Conservation (phyloP, 2,888 invertebrate genomes). For the Junonia oenone region DNA sequence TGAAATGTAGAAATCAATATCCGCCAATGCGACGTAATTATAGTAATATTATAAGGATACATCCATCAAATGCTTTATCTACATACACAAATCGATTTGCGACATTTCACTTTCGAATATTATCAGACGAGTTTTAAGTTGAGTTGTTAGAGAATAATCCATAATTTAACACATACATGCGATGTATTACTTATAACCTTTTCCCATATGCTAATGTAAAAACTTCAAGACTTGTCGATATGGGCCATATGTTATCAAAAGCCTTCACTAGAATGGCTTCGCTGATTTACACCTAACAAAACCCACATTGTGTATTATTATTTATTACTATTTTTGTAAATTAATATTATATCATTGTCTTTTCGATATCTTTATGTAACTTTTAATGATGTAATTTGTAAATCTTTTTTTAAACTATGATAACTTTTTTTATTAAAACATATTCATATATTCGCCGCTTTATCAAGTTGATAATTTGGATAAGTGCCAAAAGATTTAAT, state of each 20-base stretch:
- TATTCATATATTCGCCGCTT: too few species aligned
- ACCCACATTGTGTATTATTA: too few species aligned
- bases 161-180: neutral
- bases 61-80: neutral
- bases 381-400: too few species aligned
- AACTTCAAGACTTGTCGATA: conserved; percentile 3
- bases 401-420: too few species aligned
- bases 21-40: neutral
- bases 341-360: too few species aligned
- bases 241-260: conserved; percentile 15
- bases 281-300: too few species aligned
- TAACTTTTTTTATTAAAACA: too few species aligned
- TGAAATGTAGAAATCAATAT: too few species aligned
- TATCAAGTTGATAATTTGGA: too few species aligned
- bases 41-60: neutral
- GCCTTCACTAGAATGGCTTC: conserved; percentile 1
- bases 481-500: too few species aligned
- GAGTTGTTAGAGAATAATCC: neutral
- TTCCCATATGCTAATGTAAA: neutral
- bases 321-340: too few species aligned
- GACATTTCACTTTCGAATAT: neutral
- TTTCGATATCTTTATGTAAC: too few species aligned
- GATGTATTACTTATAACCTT: neutral
- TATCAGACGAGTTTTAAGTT: neutral
- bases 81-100: neutral